Conservation (phyloP, 2,888 invertebrate species). For the Tinea pellionella region DNA sequence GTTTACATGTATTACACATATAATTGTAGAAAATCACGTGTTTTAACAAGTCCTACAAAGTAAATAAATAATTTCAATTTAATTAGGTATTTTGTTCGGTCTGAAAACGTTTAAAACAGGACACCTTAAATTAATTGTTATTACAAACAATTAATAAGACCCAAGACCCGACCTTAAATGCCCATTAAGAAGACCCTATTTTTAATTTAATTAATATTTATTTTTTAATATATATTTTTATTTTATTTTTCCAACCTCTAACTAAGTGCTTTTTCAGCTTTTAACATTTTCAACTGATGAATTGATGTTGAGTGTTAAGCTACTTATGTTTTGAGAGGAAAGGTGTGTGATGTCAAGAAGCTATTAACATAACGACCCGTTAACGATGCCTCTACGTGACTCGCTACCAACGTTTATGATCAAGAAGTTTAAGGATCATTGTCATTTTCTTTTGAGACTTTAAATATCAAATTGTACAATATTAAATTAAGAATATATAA, state of each 20-base stretch:
- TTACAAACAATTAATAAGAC: not conserved
- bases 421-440: not conserved
- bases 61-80: not conserved
- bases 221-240: not conserved
- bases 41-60: no score
- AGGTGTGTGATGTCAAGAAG: slow-evolving; percentile 20
- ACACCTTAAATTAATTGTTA: not conserved
- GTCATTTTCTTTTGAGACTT: no score
- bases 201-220: not conserved
- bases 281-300: not conserved
- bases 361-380: slow-evolving; percentile 35
- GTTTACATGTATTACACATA: no score
- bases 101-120: not conserved
- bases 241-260: not conserved
- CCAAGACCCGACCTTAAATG: not conserved
- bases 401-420: slow-evolving; percentile 18
- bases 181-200: not conserved
- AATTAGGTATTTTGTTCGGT: not conserved
- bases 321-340: slow-evolving; percentile 10
- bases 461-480: no score
- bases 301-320: not conserved
- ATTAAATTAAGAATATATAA: no score
- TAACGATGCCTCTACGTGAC: slow-evolving; percentile 27
- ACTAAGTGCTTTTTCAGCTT: not conserved
- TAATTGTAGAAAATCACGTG: no score